Percentiles rank a stretch among this genome's conserved stretches.
Conservation (phyloP, 2,797 vertebrate genomes). For the Staurois parvus region DNA sequence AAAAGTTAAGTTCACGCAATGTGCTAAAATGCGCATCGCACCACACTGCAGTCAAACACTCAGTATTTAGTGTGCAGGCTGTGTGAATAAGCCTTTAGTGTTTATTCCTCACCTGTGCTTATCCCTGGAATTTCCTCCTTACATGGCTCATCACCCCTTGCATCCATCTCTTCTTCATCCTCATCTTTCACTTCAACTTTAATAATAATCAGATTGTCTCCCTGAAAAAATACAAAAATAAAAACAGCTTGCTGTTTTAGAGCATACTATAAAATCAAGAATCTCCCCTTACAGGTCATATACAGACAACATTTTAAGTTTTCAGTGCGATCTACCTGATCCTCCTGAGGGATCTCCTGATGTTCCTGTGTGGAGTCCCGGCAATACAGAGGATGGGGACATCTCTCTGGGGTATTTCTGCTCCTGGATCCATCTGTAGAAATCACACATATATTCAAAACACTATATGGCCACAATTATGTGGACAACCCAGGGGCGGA, state of each 20-base stretch:
- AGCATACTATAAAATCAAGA: background rate
- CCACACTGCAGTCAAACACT: no score
- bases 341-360: background rate
- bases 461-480: no score
- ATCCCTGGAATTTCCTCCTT: background rate
- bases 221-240: background rate
- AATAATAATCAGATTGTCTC: background rate
- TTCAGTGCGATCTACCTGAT: background rate
- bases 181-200: background rate
- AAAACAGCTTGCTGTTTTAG: background rate
- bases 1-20: no score
- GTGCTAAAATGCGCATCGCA: no score
- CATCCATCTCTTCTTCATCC: background rate
- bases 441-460: no score
- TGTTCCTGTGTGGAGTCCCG: background rate
- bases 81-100: no score
- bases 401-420: background rate
- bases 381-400: background rate
- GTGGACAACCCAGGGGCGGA: no score
- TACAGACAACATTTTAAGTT: background rate
- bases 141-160: background rate
- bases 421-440: no score
- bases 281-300: background rate
- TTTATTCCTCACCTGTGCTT: background rate
- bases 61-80: no score